Conservation (phyloP, 1,140 invertebrate genomes). For the Neodiprion fabricii region DNA sequence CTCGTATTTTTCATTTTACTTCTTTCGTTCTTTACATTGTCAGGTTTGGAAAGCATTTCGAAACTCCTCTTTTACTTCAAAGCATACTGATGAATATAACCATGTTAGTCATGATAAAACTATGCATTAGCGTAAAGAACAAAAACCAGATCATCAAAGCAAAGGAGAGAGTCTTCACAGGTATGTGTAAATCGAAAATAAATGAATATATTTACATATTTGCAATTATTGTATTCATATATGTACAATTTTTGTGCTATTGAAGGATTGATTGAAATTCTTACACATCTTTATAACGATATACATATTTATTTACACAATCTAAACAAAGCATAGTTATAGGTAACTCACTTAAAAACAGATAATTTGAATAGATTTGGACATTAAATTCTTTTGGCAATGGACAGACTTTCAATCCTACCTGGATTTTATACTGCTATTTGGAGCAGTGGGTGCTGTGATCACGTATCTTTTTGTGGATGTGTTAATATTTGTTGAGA, state of each 20-base stretch:
- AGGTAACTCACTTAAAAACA: too few relatives aligned
- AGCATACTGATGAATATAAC: constrained; percentile 97
- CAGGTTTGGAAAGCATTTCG: constrained; percentile 98
- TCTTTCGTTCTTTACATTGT: constrained; percentile 41
- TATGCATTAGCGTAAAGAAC: constrained; percentile 89
- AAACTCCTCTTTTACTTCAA: constrained; percentile 92
- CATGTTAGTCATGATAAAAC: constrained; percentile 95
- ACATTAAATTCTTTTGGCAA: constrained; percentile 94
- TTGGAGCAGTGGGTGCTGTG: constrained; percentile 81
- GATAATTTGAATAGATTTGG: constrained; percentile 77
- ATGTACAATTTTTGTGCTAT: not conserved
- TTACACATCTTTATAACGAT: too few relatives aligned
- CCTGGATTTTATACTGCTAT: constrained; percentile 88
- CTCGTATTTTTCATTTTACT: constrained; percentile 5
- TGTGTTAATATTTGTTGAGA: constrained; percentile 83
- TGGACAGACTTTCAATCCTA: constrained; percentile 99
- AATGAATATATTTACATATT: constrained; percentile 1
- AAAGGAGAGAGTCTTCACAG: constrained; percentile 83
- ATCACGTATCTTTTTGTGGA: constrained; percentile 89
- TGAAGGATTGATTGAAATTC: not conserved
- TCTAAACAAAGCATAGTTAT: too few relatives aligned
- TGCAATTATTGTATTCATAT: constrained; percentile 9
- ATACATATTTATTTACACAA: too few relatives aligned
- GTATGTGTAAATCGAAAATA: constrained; percentile 62
- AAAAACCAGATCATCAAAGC: constrained; percentile 81